These are phyloP conservation scores for Eristalis arbustorum DNA, from an alignment of 2,888 invertebrate species.

Conservation along the genomic window DNA sequence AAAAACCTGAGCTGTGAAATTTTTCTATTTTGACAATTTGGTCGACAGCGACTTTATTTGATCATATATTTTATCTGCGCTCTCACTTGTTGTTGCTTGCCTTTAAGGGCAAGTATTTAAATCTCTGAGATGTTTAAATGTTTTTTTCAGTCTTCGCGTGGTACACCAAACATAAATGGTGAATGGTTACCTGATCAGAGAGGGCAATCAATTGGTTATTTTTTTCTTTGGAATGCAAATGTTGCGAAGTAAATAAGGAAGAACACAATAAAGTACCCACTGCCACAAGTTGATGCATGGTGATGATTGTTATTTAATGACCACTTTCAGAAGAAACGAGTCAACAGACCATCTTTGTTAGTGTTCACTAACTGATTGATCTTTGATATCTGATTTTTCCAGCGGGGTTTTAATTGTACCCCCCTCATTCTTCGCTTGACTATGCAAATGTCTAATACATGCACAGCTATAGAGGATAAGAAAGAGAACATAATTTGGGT, in stretches of 20 bases:
- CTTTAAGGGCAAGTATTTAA: neutral
- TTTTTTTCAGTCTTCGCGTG: neutral
- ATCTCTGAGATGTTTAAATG: constrained; percentile 37
- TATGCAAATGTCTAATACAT: constrained; percentile 20
- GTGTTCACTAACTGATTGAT: constrained; percentile 37
- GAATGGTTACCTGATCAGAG: constrained; percentile 26
- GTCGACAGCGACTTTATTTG: constrained; percentile 26
- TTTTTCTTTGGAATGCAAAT: constrained; percentile 51
- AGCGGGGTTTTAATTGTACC: constrained; percentile 37
- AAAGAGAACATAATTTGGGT: constrained; percentile 20
- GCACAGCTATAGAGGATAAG: neutral
- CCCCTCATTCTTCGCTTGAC: constrained; percentile 31
- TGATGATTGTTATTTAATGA: constrained; percentile 31
- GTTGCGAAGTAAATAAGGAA: constrained; percentile 63
- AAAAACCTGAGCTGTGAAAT: constrained; percentile 43
- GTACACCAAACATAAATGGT: neutral
- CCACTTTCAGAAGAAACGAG: constrained; percentile 39
- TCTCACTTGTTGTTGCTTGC: constrained; percentile 7
- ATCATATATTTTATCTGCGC: neutral
- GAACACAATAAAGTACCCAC: constrained; percentile 20
- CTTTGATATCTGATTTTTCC: constrained; percentile 27
- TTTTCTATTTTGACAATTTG: constrained; percentile 17
- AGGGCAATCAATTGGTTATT: constrained; percentile 54
- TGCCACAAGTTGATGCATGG: neutral
- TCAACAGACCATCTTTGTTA: constrained; percentile 4